Evolutionary conservation across 1,140 invertebrate genomes (phyloP), one percentile per base, ranked within the genome.

Genomic region (Dryas iulia): DNA sequence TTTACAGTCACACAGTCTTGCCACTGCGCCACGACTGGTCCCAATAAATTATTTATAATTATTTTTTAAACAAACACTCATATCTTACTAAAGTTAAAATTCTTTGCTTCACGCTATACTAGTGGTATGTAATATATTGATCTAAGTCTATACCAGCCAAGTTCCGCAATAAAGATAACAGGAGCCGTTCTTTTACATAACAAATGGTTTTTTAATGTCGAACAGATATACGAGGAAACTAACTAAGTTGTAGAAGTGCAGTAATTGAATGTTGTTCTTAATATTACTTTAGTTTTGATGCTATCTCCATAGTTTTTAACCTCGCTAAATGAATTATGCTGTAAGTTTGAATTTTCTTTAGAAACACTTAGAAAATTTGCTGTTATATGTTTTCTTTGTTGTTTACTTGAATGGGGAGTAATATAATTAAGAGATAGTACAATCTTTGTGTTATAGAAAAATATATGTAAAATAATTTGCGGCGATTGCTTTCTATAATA

Each of bases 131-230:
- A 28, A 57, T 64, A 65, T 65, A 53, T 66, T 59, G 69, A 54
- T 70, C 69, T 70, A 66, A 70, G 62, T 70, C 69, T 58, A 70
- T 70, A 65, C 57, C 53, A 65, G 60, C 67, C 61, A 70, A 70
- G 62, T 70, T 70, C 69, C 69, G 69, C 69, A 63, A 70, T 70
- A 70, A 70, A 70, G 69, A 70, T 70, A 70, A 70, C 62, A 39
- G 47, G 52, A 65, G n/a, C 52, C 59, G 69, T 70, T 65, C 69
- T 70, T 70, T 70, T 57, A 39, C 25, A 60, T 70, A 70, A 70
- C 69, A 57, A 70, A 70, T 70, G 69, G 62, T 65, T 70, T 70
- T 70, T 70, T 70, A 70, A 70, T 70, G 69, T 70, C 28, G 69
- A 59, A 70, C 62, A 65, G 57, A 70, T 65, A 65, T 66, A n/a